Evolutionary conservation across 2,888 invertebrate species (phyloP).

Genomic region (Hymenopus coronatus): DNA sequence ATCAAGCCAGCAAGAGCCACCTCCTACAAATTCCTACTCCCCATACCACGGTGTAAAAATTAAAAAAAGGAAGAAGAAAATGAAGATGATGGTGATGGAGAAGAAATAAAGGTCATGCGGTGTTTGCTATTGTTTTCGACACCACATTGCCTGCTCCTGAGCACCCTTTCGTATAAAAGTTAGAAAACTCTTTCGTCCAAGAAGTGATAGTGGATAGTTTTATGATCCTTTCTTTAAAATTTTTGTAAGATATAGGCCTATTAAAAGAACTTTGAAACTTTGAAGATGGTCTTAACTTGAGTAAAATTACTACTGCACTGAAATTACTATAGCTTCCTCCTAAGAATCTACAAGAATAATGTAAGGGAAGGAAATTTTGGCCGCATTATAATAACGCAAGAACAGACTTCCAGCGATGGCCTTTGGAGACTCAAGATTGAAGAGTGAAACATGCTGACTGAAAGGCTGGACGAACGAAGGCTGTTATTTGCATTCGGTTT

Average conservation of each 20-base stretch:
- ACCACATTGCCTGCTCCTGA: neutral
- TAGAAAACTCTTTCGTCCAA: neutral
- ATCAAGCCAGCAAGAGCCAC: neutral
- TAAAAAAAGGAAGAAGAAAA: neutral
- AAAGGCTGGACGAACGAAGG: too few species aligned
- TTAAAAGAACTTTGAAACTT: conserved; percentile 21
- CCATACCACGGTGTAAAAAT: neutral
- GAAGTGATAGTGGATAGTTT: neutral
- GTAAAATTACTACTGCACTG: conserved; percentile 12
- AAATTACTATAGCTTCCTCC: neutral
- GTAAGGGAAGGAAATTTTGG: neutral
- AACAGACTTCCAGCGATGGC: neutral
- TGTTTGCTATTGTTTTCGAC: conserved; percentile 26
- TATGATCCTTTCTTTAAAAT: neutral
- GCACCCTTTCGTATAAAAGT: neutral
- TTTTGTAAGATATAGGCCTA: neutral
- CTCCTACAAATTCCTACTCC: neutral
- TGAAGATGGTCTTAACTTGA: conserved; percentile 10
- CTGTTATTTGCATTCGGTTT: too few species aligned
- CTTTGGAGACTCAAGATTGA: neutral
- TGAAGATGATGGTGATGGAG: neutral
- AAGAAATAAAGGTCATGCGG: conserved; percentile 5
- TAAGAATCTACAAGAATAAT: neutral
- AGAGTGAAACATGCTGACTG: neutral
- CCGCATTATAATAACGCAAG: neutral